These are phyloP conservation scores for Tupiocoris notatus DNA, from an alignment of 2,888 invertebrate species.

Conservation along the genomic window DNA sequence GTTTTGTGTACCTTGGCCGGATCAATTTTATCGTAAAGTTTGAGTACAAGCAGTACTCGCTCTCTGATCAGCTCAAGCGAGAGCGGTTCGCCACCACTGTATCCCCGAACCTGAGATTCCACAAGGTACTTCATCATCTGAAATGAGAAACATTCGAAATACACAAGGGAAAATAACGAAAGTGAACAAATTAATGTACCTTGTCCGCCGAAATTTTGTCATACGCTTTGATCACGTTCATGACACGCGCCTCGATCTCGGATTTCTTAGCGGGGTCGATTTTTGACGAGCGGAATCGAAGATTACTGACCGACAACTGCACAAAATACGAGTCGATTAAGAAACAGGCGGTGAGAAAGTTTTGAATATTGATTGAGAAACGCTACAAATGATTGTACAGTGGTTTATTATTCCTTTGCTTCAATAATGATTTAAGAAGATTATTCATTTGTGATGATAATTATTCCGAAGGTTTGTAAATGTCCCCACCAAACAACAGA, in stretches of 20 bases:
- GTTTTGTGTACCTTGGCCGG: constrained; percentile 75
- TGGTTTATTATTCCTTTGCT: too few relatives aligned
- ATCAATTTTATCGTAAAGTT: constrained; percentile 96
- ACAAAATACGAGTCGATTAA: constrained; percentile 15
- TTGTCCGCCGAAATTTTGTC: constrained; percentile 85
- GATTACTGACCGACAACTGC: constrained; percentile 20
- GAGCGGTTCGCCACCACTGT: constrained; percentile 61
- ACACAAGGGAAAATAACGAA: constrained; percentile 17
- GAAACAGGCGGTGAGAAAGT: too few relatives aligned
- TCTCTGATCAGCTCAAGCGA: constrained; percentile 79
- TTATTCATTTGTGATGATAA: too few relatives aligned
- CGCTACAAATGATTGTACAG: too few relatives aligned
- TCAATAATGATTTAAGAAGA: too few relatives aligned
- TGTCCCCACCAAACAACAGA: too few relatives aligned
- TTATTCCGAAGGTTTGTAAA: too few relatives aligned
- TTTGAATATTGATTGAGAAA: too few relatives aligned
- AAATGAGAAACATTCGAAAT: constrained; percentile 24
- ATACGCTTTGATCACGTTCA: constrained; percentile 82
- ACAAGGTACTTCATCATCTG: constrained; percentile 27
- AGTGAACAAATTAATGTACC: constrained; percentile 61
- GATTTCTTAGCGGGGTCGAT: constrained; percentile 35
- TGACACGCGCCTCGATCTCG: constrained; percentile 70
- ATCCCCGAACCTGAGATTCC: constrained; percentile 46
- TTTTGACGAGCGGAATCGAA: constrained; percentile 22
- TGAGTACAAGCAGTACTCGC: constrained; percentile 90